Base-by-base conservation (phyloP, 2,888 invertebrate species). In the Caenorhabditis virilis region DNA sequence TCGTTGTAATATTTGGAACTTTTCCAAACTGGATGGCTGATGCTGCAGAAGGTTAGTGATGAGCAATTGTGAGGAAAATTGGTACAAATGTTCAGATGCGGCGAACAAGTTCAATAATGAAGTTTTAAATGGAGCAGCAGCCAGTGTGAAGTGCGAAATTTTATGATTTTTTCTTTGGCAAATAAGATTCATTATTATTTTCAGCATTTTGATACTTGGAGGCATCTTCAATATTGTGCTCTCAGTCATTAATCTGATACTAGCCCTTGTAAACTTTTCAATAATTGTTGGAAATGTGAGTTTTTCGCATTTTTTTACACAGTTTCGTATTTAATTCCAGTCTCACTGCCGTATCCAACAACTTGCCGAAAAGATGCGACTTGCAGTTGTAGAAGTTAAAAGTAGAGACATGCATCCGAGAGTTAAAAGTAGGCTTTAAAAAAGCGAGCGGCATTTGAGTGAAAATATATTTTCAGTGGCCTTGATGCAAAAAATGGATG, bases 341-440 rank as follows among this genome's bases (percentile, higher is more conserved):
- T 6, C 13, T 9, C 30, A 30, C 7, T 13, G 27, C 2, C 35
- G 43, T 16, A 38, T 60, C 9, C 49, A 27, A 13, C 53, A 49
- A 39, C 16, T 49, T 9, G 30, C 27, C 5, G 53, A 6, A 2
- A 60, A 60, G 38, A 15, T 60, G 25, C 30, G 42, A 25, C 23
- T 46, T 2, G 50, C 55, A n/a, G 22, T 51, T 2, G 42, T 43
- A 0, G 61, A 61, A 35, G 43, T 61, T 30, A 9, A 43, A 1
- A 49, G 49, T 33, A 50, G 61, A 16, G 61, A 61, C 23, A 25
- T 61, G 39, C 55, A 61, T 26, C 61, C 61, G 4, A 55, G 53
- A 18, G 22, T 61, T 22, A 61, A 61, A 47, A 61, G 59, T 30
- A 9, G 6, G 6, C 13, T 9, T 30, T 30, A 30, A 13, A 30